phyloP scores from a whole-genome alignment of 2,797 vertebrate species.

The Oceanodroma leucorhoa region DNA sequence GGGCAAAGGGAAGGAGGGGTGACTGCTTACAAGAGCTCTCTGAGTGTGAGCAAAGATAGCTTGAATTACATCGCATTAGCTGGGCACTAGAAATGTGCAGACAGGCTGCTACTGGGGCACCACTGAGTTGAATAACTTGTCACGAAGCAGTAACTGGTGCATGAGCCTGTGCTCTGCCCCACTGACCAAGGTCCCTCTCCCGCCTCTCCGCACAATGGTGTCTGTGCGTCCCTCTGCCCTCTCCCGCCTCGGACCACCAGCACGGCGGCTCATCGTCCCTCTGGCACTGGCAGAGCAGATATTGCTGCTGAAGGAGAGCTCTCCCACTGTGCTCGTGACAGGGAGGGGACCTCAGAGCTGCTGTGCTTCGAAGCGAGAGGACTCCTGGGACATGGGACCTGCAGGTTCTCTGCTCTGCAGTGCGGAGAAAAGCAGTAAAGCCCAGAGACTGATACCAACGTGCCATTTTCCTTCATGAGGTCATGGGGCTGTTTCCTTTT shows the following conservation, averaged over 20 bases:
- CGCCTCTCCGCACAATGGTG: rapidly evolving
- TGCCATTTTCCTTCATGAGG: background rate
- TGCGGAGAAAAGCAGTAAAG: background rate
- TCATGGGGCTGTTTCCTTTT: background rate
- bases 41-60: background rate
- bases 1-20: background rate
- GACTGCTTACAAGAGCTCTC: background rate
- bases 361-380: background rate
- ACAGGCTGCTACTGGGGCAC: background rate
- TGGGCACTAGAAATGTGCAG: background rate
- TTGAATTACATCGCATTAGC: background rate
- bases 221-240: background rate
- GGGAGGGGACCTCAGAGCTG: rapidly evolving
- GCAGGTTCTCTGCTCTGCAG: background rate
- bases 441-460: background rate
- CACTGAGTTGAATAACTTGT: rapidly evolving
- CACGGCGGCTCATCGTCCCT: rapidly evolving
- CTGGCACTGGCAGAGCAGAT: background rate
- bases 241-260: background rate
- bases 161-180: background rate
- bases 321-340: rapidly evolving
- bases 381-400: background rate
- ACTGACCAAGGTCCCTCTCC: background rate
- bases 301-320: background rate
- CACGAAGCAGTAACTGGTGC: background rate